Percentiles rank a stretch among this genome's conserved stretches.
Conservation (phyloP, 2,113 vertebrate species). For the Perca schrenkii region DNA sequence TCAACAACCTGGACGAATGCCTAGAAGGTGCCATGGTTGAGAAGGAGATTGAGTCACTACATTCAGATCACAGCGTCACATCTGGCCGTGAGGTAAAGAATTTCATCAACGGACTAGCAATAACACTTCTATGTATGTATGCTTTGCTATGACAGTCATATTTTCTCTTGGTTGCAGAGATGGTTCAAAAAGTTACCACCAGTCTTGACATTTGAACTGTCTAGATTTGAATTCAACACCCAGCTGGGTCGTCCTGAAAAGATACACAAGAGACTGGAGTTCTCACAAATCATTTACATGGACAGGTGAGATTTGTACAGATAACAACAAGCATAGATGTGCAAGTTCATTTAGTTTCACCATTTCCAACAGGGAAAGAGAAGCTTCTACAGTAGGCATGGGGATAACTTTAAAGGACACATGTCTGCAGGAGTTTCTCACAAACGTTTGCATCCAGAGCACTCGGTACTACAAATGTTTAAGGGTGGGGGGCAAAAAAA, state of each 20-base stretch:
- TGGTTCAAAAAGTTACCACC: conserved; percentile 98
- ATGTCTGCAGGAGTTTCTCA: not conserved
- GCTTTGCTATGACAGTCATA: not conserved
- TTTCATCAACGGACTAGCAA: not conserved
- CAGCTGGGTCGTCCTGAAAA: conserved; percentile 98
- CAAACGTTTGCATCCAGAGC: not conserved
- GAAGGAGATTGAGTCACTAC: conserved; percentile 89
- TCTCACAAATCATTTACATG: conserved; percentile 95
- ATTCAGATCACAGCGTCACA: conserved; percentile 83
- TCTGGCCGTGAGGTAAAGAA: conserved; percentile 90
- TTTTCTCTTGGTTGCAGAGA: conserved; percentile 81
- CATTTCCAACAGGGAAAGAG: not conserved
- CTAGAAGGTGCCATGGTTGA: conserved; percentile 97
- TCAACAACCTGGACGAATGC: conserved; percentile 93
- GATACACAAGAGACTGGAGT: conserved; percentile 97
- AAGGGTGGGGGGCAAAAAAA: too few relatives aligned
- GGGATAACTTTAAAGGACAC: not conserved
- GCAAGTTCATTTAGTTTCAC: not conserved
- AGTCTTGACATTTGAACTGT: conserved; percentile 97
- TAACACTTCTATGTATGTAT: not conserved
- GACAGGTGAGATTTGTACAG: conserved; percentile 88
- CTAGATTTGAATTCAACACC: conserved; percentile 97
- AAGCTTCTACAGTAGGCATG: not conserved
- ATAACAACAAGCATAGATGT: too few relatives aligned
- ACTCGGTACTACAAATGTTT: not conserved